phyloP scores from a whole-genome alignment of 2,113 vertebrate species.

The Podocnemis expansa region DNA sequence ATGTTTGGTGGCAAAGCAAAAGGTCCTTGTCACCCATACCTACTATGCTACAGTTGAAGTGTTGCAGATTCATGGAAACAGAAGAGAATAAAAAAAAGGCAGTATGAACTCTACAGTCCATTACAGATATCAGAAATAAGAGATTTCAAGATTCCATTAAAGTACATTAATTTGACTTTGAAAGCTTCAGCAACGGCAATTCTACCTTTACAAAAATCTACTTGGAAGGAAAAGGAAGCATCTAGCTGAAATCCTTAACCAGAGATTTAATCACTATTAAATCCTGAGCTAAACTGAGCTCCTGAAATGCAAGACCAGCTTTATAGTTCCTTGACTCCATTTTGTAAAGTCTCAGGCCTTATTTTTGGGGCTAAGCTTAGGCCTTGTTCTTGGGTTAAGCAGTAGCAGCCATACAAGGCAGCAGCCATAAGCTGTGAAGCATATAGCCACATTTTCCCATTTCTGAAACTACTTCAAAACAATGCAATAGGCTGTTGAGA shows the following conservation, averaged over 20 bases:
- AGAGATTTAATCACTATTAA: neutral
- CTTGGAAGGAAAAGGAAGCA: neutral
- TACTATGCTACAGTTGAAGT: neutral
- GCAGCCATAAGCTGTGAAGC: too few species aligned
- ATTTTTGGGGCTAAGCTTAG: too few species aligned
- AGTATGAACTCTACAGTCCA: neutral
- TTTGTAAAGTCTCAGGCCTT: too few species aligned
- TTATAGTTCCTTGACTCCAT: neutral
- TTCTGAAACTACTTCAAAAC: too few species aligned
- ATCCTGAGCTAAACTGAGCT: neutral
- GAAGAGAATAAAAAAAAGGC: constrained; percentile 1
- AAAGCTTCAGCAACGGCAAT: neutral
- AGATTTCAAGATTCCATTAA: neutral
- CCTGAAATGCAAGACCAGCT: neutral
- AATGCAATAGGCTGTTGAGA: too few species aligned
- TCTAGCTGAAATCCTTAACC: neutral
- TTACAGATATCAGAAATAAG: neutral
- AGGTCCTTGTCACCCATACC: neutral
- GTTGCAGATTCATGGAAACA: neutral
- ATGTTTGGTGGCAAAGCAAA: neutral
- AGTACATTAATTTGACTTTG: constrained; percentile 1
- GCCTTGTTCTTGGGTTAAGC: too few species aligned
- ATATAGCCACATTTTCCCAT: too few species aligned
- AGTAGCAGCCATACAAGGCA: too few species aligned
- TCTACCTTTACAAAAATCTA: neutral